Conservation (phyloP, 1,140 invertebrate species). For the Neocloeon triangulifer region DNA sequence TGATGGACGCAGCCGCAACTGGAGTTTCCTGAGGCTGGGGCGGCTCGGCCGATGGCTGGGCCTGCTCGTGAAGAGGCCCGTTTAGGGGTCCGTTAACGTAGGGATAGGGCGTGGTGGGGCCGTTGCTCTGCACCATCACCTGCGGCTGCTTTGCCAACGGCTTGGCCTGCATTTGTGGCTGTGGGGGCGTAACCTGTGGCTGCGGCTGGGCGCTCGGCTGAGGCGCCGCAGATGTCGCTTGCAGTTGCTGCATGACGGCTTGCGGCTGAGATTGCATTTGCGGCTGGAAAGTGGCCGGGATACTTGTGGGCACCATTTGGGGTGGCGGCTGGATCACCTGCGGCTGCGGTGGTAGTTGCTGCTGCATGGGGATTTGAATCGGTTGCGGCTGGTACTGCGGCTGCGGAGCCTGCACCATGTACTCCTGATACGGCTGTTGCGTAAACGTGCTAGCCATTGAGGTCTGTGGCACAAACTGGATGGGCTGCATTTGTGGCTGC, state of each 20-base stretch:
- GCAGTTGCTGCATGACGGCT: slow-evolving; percentile 7
- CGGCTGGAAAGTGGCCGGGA: not conserved
- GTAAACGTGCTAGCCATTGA: too few species aligned
- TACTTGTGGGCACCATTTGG: too few species aligned
- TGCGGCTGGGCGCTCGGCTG: slow-evolving; percentile 6
- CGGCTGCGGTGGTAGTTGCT: slow-evolving; percentile 4
- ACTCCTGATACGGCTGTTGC: slow-evolving; percentile 8
- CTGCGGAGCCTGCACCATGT: slow-evolving; percentile 10
- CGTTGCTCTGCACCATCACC: slow-evolving; percentile 19
- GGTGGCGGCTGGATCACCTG: slow-evolving; percentile 1
- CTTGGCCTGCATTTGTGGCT: slow-evolving; percentile 4
- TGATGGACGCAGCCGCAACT: slow-evolving; percentile 8
- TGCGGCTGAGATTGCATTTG: slow-evolving; percentile 3
- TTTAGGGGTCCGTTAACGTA: slow-evolving; percentile 10
- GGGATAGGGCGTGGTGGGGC: slow-evolving; percentile 15
- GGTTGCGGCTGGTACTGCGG: not conserved
- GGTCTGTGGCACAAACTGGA: too few species aligned
- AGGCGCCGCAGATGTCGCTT: too few species aligned
- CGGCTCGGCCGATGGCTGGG: too few species aligned
- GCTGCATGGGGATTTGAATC: not conserved
- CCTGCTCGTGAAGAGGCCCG: slow-evolving; percentile 7
- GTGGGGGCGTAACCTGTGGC: slow-evolving; percentile 5
- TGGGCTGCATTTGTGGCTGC: slow-evolving; percentile 8
- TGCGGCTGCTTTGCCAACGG: too few species aligned
- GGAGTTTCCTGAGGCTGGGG: slow-evolving; percentile 6